Percentiles rank a stretch among this genome's conserved stretches.
These are phyloP conservation scores for Diorhabda elongata DNA, from an alignment of 1,140 invertebrate genomes.

Conservation along the genomic window DNA sequence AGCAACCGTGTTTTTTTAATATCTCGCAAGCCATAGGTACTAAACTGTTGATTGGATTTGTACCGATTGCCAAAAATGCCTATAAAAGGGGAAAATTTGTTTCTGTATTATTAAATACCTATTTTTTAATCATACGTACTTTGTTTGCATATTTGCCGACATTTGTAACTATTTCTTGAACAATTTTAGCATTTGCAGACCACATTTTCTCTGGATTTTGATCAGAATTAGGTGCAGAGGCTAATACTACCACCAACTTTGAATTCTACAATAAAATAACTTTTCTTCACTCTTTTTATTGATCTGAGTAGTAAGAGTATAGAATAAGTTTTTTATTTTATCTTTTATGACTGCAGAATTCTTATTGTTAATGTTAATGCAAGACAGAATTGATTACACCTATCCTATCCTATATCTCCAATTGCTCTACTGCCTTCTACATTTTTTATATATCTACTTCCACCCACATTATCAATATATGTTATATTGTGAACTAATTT, in stretches of 20 bases:
- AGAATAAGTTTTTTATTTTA: too few relatives aligned
- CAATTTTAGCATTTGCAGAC: slow-evolving; percentile 48
- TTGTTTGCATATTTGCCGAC: slow-evolving; percentile 45
- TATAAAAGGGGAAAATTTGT: slow-evolving; percentile 34
- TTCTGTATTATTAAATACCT: too few relatives aligned
- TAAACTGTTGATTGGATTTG: slow-evolving; percentile 57
- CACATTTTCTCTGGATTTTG: slow-evolving; percentile 45
- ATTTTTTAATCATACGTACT: not conserved
- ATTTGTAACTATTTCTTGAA: slow-evolving; percentile 50
- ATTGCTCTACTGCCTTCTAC: too few relatives aligned
- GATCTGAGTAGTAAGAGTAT: too few relatives aligned
- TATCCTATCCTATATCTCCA: too few relatives aligned
- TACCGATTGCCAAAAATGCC: slow-evolving; percentile 56
- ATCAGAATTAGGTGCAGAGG: slow-evolving; percentile 33
- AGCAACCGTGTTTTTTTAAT: slow-evolving; percentile 55
- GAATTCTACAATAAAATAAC: slow-evolving; percentile 41
- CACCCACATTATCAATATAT: too few relatives aligned
- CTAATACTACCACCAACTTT: slow-evolving; percentile 54
- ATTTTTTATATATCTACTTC: too few relatives aligned
- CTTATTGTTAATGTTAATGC: slow-evolving; percentile 10
- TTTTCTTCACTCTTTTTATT: too few relatives aligned
- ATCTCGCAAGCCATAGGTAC: slow-evolving; percentile 57
- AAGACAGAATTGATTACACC: slow-evolving; percentile 1
- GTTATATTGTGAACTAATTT: too few relatives aligned
- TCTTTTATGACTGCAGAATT: too few relatives aligned